A percentile compares a stretch with the other conserved stretches of the same genome.
These are phyloP conservation scores for Eretmocerus hayati DNA, from an alignment of 2,888 invertebrate species.

Conservation along the genomic window DNA sequence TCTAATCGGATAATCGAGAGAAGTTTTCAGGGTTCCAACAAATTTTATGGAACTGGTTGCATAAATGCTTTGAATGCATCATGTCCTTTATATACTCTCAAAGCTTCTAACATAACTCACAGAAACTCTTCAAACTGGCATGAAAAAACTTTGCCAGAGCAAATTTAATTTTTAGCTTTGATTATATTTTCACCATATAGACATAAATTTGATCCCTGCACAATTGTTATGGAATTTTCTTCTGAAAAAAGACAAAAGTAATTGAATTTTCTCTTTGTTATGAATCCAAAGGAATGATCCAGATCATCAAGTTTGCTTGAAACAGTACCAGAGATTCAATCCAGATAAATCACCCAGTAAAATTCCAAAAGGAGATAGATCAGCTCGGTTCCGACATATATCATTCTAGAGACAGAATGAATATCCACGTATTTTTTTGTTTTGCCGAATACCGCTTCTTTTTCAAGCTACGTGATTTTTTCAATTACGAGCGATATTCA, in stretches of 20 bases:
- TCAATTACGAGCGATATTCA: too few relatives aligned
- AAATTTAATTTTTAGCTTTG: constrained; percentile 52
- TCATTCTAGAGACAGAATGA: constrained; percentile 84
- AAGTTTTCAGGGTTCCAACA: not conserved
- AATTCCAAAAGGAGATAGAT: too few relatives aligned
- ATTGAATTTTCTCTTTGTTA: too few relatives aligned
- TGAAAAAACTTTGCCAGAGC: constrained; percentile 61
- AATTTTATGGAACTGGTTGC: not conserved
- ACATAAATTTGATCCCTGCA: constrained; percentile 75
- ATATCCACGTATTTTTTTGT: constrained; percentile 53
- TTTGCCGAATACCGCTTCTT: constrained; percentile 32
- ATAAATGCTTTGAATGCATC: constrained; percentile 41
- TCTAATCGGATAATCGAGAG: constrained; percentile 24
- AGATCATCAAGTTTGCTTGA: too few relatives aligned
- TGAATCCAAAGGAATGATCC: too few relatives aligned
- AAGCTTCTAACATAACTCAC: constrained; percentile 63
- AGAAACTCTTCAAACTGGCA: constrained; percentile 82
- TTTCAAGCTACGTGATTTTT: too few relatives aligned
- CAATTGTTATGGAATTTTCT: constrained; percentile 88
- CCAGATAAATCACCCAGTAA: too few relatives aligned
- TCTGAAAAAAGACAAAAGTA: constrained; percentile 48
- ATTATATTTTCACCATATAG: constrained; percentile 61
- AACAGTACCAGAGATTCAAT: constrained; percentile 53
- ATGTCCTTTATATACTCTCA: constrained; percentile 59
- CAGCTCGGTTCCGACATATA: constrained; percentile 78